Conservation (phyloP, 2,797 vertebrate genomes). For the Gouania willdenowi region DNA sequence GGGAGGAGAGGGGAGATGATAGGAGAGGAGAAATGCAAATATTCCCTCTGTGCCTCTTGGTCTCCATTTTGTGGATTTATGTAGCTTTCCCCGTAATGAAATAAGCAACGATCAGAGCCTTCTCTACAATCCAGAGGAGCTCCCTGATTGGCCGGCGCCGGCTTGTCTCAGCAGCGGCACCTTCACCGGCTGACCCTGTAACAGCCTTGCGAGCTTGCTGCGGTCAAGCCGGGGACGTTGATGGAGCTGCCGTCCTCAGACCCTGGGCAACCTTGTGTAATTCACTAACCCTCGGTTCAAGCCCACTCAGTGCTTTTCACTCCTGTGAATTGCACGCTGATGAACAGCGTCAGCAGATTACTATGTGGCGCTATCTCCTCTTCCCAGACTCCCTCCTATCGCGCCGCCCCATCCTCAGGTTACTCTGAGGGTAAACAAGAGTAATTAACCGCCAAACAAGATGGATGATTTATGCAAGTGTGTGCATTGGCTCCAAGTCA, state of each 20-base stretch:
- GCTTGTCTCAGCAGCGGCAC: slow-evolving; percentile 38
- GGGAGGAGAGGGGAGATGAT: slow-evolving; percentile 36
- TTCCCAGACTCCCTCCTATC: slow-evolving; percentile 63
- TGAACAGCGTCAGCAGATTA: slow-evolving; percentile 68
- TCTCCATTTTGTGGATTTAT: slow-evolving; percentile 75
- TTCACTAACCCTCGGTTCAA: slow-evolving; percentile 51
- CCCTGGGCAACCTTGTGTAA: slow-evolving; percentile 46
- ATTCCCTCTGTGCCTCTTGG: slow-evolving; percentile 68
- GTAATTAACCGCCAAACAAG: slow-evolving; percentile 75
- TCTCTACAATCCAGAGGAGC: slow-evolving; percentile 58
- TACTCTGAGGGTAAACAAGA: slow-evolving; percentile 72
- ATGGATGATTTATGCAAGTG: slow-evolving; percentile 74
- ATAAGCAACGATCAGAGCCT: slow-evolving; percentile 71
- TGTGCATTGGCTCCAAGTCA: slow-evolving; percentile 66
- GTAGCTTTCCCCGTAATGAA: slow-evolving; percentile 75
- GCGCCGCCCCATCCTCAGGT: slow-evolving; percentile 64
- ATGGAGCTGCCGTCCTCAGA: slow-evolving; percentile 44
- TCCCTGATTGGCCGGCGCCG: slow-evolving; percentile 37
- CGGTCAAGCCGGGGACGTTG: slow-evolving; percentile 37
- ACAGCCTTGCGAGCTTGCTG: slow-evolving; percentile 45
- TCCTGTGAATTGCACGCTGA: slow-evolving; percentile 57
- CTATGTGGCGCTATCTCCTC: slow-evolving; percentile 68
- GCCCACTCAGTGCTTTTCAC: slow-evolving; percentile 43
- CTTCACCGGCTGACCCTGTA: slow-evolving; percentile 55
- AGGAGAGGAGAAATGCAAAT: slow-evolving; percentile 73